Evolutionary conservation across 2,888 invertebrate species (phyloP), one percentile per base, ranked within the genome.

Genomic region (Phyto melanocephala): DNA sequence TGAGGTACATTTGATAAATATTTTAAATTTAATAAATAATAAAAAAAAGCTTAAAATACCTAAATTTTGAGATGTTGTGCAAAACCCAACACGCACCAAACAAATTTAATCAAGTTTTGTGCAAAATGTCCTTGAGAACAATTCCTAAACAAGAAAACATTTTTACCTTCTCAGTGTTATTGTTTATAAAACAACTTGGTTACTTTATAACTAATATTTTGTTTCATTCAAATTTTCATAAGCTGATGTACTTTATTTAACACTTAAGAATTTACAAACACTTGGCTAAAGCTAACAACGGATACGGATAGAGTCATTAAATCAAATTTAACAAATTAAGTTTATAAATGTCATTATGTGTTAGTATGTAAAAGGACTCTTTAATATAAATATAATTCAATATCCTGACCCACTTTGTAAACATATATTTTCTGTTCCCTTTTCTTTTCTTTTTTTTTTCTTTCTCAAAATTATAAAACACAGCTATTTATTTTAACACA

Each of bases 31-130:
- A 28, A 28, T 5, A 3, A 28, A 28, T 5, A 28, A 28, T 28
- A 6, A 28, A 28, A 3, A 28, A 28, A 28, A 28, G 6, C 6
- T 28, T 6, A 3, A 40, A 40, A 1, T 40, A n/a, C n/a, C 4
- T 1, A n/a, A 40, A 42, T n/a, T n/a, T 42, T 40, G 11, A 13
- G n/a, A 40, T 40, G n/a, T n/a, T n/a, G n/a, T n/a, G n/a, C n/a
- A n/a, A n/a, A n/a, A n/a, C 1, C 28, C 3, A 28, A 10, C 28
- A 28, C 28, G 28, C 28, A 28, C 28, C 6, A 47, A 62, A 28
- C 11, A n/a, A 65, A 58, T 37, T 60, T 50, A 11, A 24, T 37
- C 50, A 40, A 67, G 15, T 50, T 76, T 50, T 37, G 37, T 67
- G 68, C 67, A 52, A 67, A 50, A 28, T 28, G 20, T 50, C 50